phyloP scores from a whole-genome alignment of 92 coral and sea anemone genomes.

The Pocillopora grandis region DNA sequence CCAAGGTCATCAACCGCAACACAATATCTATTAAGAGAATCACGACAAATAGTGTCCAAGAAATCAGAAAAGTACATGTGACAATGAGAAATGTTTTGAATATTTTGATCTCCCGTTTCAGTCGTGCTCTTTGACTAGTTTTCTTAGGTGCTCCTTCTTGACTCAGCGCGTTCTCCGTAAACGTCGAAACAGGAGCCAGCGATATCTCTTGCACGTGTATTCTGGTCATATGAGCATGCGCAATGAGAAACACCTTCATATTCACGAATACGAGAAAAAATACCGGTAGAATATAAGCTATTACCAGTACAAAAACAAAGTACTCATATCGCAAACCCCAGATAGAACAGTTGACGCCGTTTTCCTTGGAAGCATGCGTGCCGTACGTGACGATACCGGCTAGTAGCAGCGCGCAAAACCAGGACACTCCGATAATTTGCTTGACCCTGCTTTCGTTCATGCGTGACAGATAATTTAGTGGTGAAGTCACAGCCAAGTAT shows the following conservation, averaged over 20 bases:
- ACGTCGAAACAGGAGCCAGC: neutral
- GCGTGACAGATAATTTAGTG: constrained; percentile 59
- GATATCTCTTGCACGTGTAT: constrained; percentile 48
- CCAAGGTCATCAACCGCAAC: too few species aligned
- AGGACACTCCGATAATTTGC: constrained; percentile 52
- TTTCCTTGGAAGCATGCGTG: constrained; percentile 21
- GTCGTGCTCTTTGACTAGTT: constrained; percentile 6
- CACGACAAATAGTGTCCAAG: constrained; percentile 77
- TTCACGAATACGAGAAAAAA: constrained; percentile 68
- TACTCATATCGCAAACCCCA: constrained; percentile 54
- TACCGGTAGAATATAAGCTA: constrained; percentile 47
- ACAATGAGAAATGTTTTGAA: constrained; percentile 71
- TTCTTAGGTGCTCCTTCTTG: neutral
- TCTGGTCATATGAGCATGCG: constrained; percentile 55
- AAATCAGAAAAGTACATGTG: constrained; percentile 57
- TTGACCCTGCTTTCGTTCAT: constrained; percentile 53
- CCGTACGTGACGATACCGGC: constrained; percentile 44
- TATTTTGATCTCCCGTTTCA: constrained; percentile 63
- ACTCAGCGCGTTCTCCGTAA: neutral
- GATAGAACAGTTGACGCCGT: constrained; percentile 43
- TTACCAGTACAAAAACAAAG: constrained; percentile 12
- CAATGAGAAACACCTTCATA: constrained; percentile 55
- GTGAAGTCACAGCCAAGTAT: constrained; percentile 83
- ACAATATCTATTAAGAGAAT: constrained; percentile 43
- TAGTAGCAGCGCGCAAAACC: constrained; percentile 39